Evolutionary conservation across 2,888 invertebrate species (phyloP), one percentile per base, ranked within the genome.

Genomic region (Theodoxus fluviatilis): DNA sequence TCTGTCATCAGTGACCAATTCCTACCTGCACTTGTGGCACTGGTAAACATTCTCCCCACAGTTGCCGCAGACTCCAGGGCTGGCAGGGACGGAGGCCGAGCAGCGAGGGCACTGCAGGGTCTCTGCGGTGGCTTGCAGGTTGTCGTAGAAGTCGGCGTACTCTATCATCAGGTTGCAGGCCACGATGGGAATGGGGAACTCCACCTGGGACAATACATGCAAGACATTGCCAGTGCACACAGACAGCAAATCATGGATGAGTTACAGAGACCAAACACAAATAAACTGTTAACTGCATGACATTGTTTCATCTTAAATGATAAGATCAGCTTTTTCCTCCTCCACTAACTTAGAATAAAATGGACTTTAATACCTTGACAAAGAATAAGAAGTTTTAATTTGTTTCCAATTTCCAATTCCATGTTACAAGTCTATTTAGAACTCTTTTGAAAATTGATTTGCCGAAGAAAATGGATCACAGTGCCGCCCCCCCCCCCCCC

Each of bases 11-110:
- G 18, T 49, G 22, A 28, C 22, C 31, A 6, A 2, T 12, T 85
- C 88, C 81, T 80, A 92, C 92, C 94, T 92, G 89, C 98, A 99
- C 89, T 98, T 98, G 89, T 98, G 97, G 83, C 98, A 99, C 84
- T 99, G 99, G 89, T 95, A 98, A 0, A 98, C 98, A 87, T 98
- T 98, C 87, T 99, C 98, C 0, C 98, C 98, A 84, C 96, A 96
- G 87, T 96, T 96, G 0, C 93, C 94, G 85, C 98, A 98, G 0
- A 98, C 96, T 0, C 98, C 98, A 0, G 98, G 98, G 86, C 96
- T 96, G 0, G 98, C 95, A 0, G 97, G 96, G 0, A 99, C 98
- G 0, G 95, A 94, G 33, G 97, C 96, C 71, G 96, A 96, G 86
- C 98, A 99, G 33, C 98, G 91, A 0, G 97, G 97, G 83, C 97